Evolutionary conservation across 2,113 vertebrate genomes (phyloP), one percentile per base, ranked within the genome.

Genomic region (Thryonomys swinderianus): DNA sequence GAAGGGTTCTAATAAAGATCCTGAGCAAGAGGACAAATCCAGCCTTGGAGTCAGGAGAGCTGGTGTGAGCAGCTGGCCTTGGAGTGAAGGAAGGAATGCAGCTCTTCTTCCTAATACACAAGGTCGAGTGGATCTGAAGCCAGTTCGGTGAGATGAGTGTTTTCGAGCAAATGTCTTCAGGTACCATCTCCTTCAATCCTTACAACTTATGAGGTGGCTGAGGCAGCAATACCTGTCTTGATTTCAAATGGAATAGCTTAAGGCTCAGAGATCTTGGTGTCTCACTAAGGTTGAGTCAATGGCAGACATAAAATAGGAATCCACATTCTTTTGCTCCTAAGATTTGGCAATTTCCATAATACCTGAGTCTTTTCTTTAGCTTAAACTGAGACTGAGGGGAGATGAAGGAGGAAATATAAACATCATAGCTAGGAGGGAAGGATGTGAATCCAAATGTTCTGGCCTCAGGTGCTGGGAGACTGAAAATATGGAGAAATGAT

Each of bases 101-200:
- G 23, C 23, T n/a, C 12, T 71, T 34, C 18, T 84, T 64, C 40
- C 3, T 4, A 2, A 8, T 9, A 17, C 0, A 30, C 71, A 85
- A 96, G 59, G 66, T 90, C 71, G 64, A 40, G 45, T 64, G 73
- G 45, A 92, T 90, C 45, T 30, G 7, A 18, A 45, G 40, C 32
- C 59, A 81, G n/a, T n/a, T n/a, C n/a, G n/a, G 14, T 4, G 10
- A 32, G 74, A 62, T 88, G 21, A 59, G 23, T 21, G 59, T 48
- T 93, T 96, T 53, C 17, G 5, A 95, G 91, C 69, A 92, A 96
- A 88, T 91, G 62, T 85, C 93, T 93, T 83, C 40, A 57, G 34
- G 45, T 93, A 67, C 59, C 42, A 94, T 84, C 83, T 88, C 85
- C 64, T 66, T 85, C 80, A 79, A 83, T 92, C 57, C 53, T 94